phyloP scores from a whole-genome alignment of 2,888 invertebrate species.

The Tachina lurida region DNA sequence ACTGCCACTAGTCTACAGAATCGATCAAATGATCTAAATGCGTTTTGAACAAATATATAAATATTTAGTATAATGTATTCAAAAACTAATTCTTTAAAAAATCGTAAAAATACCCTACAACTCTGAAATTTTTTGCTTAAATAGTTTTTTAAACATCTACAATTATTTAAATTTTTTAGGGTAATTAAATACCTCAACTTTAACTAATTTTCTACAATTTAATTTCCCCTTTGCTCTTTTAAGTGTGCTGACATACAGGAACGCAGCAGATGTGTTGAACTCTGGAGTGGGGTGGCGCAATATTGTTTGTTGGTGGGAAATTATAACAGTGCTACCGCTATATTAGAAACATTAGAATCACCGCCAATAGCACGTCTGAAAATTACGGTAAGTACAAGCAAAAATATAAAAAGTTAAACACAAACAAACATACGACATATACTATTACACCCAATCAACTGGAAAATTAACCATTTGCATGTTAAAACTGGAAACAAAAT shows the following conservation, averaged over 20 bases:
- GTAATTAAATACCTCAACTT: too few relatives aligned
- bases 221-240: conserved; percentile 24
- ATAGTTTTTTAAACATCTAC: neutral
- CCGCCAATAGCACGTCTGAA: conserved; percentile 82
- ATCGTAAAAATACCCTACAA: too few relatives aligned
- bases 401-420: conserved; percentile 21
- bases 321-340: conserved; percentile 83
- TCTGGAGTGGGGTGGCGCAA: conserved; percentile 83
- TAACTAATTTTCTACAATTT: neutral
- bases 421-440: too few relatives aligned
- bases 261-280: conserved; percentile 81
- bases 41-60: too few relatives aligned
- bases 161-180: neutral
- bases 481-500: conserved; percentile 3
- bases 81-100: too few relatives aligned
- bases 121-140: too few relatives aligned
- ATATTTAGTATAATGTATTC: too few relatives aligned
- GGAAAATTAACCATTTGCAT: conserved; percentile 13
- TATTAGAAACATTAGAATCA: conserved; percentile 82
- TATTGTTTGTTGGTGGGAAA: conserved; percentile 83
- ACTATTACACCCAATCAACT: conserved; percentile 2
- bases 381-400: conserved; percentile 80
- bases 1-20: too few relatives aligned
- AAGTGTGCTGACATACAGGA: conserved; percentile 82
- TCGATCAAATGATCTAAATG: too few relatives aligned